Percentiles rank a stretch among this genome's conserved stretches.
phyloP scores from a whole-genome alignment of 2,797 vertebrate species.

The Mormyrops boulengeri region DNA sequence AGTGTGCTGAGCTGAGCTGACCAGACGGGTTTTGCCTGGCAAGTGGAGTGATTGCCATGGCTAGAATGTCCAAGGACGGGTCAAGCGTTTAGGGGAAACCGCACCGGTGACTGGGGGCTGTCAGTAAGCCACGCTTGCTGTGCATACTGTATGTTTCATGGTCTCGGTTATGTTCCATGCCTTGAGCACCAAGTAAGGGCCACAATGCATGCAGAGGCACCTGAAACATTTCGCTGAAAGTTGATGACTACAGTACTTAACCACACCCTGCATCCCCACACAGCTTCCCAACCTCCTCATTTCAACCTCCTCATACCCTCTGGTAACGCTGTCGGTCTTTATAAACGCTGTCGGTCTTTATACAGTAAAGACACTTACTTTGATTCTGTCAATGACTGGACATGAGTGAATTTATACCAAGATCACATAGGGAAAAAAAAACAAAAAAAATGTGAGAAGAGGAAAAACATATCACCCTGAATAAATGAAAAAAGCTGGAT shows the following conservation, averaged over 20 bases:
- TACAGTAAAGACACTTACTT: not conserved
- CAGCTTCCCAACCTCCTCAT: not conserved
- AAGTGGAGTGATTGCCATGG: not conserved
- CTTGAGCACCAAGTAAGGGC: not conserved
- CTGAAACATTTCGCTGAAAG: not conserved
- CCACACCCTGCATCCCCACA: not conserved
- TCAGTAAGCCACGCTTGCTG: not conserved
- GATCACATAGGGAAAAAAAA: not conserved
- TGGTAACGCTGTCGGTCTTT: not conserved
- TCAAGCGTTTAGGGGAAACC: not conserved
- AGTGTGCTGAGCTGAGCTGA: not conserved
- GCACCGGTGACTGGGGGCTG: not conserved
- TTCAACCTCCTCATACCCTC: not conserved
- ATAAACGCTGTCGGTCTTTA: not conserved
- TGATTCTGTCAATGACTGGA: not conserved
- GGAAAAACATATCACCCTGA: not conserved
- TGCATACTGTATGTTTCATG: not conserved
- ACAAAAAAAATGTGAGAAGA: not conserved
- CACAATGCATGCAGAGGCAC: not conserved
- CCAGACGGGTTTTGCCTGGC: not conserved
- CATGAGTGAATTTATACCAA: not conserved
- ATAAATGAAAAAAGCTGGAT: not conserved
- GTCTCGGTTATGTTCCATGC: not conserved
- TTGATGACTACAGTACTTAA: not conserved
- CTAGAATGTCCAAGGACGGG: not conserved